Percentiles rank a stretch among this genome's conserved stretches.
Evolutionary conservation across 2,797 vertebrate genomes (phyloP).

Genomic region (Hapalemur alaotrensis): DNA sequence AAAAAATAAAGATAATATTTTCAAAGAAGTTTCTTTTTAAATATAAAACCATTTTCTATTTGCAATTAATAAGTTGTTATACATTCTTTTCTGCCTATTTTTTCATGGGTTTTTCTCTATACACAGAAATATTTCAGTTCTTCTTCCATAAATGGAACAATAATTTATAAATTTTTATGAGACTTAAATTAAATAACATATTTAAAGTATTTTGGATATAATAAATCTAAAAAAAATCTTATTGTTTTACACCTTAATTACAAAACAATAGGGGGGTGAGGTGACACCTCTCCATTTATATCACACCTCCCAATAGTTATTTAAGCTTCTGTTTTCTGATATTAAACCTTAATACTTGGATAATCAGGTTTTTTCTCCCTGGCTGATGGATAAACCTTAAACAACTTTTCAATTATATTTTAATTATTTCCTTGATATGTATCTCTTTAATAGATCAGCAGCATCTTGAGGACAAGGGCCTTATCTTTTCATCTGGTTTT

Average conservation of each 20-base stretch:
- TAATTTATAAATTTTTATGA: background rate
- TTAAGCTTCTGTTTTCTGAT: background rate
- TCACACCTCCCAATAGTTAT: background rate
- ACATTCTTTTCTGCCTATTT: background rate
- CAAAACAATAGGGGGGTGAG: too few species aligned
- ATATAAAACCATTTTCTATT: background rate
- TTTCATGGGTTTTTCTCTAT: background rate
- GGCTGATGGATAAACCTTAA: background rate
- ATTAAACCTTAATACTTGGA: background rate
- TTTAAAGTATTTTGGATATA: background rate
- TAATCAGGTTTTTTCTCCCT: background rate
- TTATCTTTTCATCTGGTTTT: background rate
- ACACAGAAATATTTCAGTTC: background rate
- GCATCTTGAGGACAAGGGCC: background rate
- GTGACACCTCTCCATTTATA: background rate
- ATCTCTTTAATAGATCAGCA: background rate
- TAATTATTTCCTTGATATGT: background rate
- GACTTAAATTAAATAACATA: background rate
- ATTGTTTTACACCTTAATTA: background rate
- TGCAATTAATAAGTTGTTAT: background rate
- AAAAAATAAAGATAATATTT: background rate
- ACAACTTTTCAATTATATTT: background rate
- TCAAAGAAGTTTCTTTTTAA: background rate
- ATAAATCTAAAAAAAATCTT: background rate
- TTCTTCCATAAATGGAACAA: background rate